Evolutionary conservation across 2,888 invertebrate species (phyloP).

Genomic region (Dynastes grantii): DNA sequence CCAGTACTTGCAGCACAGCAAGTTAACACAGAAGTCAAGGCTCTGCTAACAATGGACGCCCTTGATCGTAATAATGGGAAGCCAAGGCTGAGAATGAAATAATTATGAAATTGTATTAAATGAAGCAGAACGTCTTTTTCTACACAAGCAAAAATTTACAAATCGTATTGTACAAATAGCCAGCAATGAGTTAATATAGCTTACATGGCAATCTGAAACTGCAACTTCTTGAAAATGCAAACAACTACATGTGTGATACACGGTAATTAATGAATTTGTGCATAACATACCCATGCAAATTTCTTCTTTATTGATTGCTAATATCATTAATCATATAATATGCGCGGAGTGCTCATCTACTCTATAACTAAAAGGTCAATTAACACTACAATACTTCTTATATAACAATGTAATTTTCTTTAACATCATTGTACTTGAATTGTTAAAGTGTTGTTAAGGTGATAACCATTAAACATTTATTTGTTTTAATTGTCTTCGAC

Average conservation of each 20-base stretch:
- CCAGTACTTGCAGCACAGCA: not conserved
- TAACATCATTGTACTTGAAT: constrained; percentile 5
- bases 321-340: constrained; percentile 26
- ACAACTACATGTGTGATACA: not conserved
- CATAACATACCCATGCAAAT: not conserved
- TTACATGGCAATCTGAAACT: not conserved
- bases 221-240: no score
- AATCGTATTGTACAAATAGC: not conserved
- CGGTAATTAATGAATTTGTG: not conserved
- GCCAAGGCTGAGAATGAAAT: not conserved
- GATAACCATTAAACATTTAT: not conserved
- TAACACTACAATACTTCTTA: constrained; percentile 23
- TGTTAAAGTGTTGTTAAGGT: not conserved
- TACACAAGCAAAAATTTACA: not conserved
- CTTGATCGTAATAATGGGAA: not conserved
- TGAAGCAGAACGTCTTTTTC: not conserved
- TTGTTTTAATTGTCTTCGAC: not conserved
- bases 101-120: not conserved
- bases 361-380: constrained; percentile 13
- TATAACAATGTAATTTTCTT: constrained; percentile 23
- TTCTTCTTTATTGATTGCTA: constrained; percentile 5
- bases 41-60: not conserved
- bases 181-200: not conserved
- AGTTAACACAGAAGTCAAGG: not conserved
- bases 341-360: not conserved